These are phyloP conservation scores for Chloroclystis v-ata DNA, from an alignment of 2,888 invertebrate species.

Conservation along the genomic window DNA sequence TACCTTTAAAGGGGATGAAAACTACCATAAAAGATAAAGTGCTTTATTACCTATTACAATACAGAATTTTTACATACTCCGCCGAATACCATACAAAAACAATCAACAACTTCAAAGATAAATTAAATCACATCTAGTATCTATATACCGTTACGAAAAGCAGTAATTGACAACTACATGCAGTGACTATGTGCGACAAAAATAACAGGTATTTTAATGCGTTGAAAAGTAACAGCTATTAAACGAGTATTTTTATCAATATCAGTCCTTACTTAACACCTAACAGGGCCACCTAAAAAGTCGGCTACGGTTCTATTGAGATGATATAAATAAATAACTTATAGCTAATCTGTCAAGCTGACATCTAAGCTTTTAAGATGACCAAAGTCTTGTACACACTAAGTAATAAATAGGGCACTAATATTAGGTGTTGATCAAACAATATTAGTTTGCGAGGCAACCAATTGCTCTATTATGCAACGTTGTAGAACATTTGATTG, in stretches of 20 bases:
- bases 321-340: slow-evolving; percentile 46
- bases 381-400: no score
- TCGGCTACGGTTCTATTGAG: slow-evolving; percentile 38
- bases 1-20: slow-evolving; percentile 8
- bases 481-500: no score
- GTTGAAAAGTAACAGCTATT: slow-evolving; percentile 20
- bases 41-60: slow-evolving; percentile 64
- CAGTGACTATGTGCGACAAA: slow-evolving; percentile 36
- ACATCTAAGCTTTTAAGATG: neutral
- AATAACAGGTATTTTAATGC: neutral
- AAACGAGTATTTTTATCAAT: slow-evolving; percentile 55
- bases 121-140: slow-evolving; percentile 47
- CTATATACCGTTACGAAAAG: slow-evolving; percentile 36
- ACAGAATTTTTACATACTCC: slow-evolving; percentile 70
- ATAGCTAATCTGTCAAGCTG: slow-evolving; percentile 21
- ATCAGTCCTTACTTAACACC: slow-evolving; percentile 75
- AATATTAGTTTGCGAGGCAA: no score
- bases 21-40: slow-evolving; percentile 60
- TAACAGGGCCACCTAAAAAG: slow-evolving; percentile 46
- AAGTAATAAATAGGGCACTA: no score
- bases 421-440: no score
- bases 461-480: no score
- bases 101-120: slow-evolving; percentile 60
- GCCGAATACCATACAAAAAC: slow-evolving; percentile 66
- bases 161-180: slow-evolving; percentile 39